Percentiles rank a stretch among this genome's conserved stretches.
Conservation (phyloP, 1,140 invertebrate species). For the Solenopsis invicta region DNA sequence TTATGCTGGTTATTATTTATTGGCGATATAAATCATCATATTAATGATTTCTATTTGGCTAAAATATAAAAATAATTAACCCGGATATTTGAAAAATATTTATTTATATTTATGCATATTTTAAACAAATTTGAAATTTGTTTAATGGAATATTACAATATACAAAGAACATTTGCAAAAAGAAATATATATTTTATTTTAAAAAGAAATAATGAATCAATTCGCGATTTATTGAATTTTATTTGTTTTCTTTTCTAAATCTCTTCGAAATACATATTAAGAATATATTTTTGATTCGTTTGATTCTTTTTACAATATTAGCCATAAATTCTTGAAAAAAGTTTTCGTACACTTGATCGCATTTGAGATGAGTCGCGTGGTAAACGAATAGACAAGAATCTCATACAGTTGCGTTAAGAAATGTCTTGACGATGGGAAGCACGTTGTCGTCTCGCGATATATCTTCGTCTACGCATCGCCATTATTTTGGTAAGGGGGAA, state of each 20-base stretch:
- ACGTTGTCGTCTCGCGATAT: conserved; percentile 26
- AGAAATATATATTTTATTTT: background rate
- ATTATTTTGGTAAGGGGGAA: conserved; percentile 33
- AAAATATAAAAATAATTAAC: conserved; percentile 20
- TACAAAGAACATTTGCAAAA: background rate
- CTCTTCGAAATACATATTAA: background rate
- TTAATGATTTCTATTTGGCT: background rate
- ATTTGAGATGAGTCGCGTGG: background rate
- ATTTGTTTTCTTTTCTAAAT: conserved; percentile 6
- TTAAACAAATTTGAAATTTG: background rate
- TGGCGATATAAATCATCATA: background rate
- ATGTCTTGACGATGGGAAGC: conserved; percentile 27
- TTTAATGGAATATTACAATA: background rate
- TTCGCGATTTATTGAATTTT: background rate
- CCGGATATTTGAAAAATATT: background rate
- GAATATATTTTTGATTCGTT: background rate
- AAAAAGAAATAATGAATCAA: background rate
- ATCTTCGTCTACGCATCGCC: conserved; percentile 35
- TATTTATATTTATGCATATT: background rate
- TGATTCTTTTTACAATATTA: conserved; percentile 4
- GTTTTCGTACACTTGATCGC: background rate
- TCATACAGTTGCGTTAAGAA: background rate
- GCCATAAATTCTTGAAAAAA: background rate
- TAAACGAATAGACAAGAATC: conserved; percentile 13
- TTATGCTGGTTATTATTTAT: conserved; percentile 2